phyloP scores from a whole-genome alignment of 1,140 invertebrate species.

The Aporrectodea caliginosa region DNA sequence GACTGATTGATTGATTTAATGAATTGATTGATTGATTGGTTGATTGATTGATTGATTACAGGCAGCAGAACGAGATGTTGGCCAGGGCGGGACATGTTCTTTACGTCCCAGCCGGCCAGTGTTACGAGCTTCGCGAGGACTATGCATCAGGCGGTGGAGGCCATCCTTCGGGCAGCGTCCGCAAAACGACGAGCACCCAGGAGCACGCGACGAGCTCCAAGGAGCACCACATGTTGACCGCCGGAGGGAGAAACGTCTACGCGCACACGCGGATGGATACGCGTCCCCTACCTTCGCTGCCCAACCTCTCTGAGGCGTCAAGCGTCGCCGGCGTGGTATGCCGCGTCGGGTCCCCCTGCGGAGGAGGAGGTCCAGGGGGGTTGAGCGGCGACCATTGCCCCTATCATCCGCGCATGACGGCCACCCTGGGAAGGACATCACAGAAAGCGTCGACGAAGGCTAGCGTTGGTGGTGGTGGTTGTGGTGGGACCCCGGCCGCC shows the following conservation, averaged over 20 bases:
- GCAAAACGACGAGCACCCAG: neutral
- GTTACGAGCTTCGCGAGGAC: neutral
- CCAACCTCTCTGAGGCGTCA: neutral
- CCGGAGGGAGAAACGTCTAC: constrained; percentile 18
- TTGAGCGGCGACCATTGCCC: neutral
- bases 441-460: neutral
- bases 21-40: no score
- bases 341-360: no score
- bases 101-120: neutral
- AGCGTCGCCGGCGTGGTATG: neutral
- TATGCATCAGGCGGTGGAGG: neutral
- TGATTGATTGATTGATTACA: no score
- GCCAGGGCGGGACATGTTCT: neutral
- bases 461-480: neutral
- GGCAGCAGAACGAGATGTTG: neutral
- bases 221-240: neutral
- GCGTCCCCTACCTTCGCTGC: constrained; percentile 16
- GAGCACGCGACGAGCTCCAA: neutral
- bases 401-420: neutral
- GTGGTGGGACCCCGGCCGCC: no score
- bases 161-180: neutral
- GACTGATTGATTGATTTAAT: no score
- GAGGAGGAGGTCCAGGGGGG: no score
- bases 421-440: neutral
- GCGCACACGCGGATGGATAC: constrained; percentile 13